phyloP scores from a whole-genome alignment of 2,797 vertebrate species.

The Amblyraja radiata region DNA sequence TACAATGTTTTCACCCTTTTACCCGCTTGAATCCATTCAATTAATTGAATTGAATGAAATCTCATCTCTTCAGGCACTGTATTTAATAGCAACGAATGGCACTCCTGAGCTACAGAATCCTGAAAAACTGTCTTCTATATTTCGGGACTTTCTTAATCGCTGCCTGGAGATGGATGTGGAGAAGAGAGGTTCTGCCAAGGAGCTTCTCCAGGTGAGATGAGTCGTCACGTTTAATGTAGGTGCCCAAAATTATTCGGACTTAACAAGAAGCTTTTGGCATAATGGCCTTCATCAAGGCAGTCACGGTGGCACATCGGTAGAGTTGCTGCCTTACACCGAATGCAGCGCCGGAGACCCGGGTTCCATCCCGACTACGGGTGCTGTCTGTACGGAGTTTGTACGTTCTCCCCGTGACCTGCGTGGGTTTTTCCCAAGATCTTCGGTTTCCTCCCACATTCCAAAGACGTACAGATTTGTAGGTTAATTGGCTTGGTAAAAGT shows the following conservation, averaged over 20 bases:
- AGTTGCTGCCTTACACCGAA: no score
- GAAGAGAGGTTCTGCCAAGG: constrained; percentile 87
- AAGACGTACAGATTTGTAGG: no score
- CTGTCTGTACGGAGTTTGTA: no score
- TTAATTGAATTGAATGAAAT: neutral
- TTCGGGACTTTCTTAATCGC: constrained; percentile 86
- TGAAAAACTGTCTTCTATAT: constrained; percentile 78
- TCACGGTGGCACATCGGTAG: no score
- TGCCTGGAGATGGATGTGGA: constrained; percentile 97
- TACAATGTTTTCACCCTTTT: no score
- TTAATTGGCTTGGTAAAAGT: no score
- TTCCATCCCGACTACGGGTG: no score
- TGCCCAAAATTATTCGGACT: neutral
- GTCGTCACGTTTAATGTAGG: neutral
- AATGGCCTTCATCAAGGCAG: neutral
- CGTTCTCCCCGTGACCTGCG: no score
- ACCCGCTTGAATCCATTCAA: no score
- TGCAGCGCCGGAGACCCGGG: no score
- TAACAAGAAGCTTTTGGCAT: neutral
- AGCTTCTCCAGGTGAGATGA: constrained; percentile 76
- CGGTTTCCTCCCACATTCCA: no score
- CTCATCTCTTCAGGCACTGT: constrained; percentile 68
- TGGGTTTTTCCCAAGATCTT: no score
- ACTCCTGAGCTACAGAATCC: constrained; percentile 93
- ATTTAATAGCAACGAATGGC: constrained; percentile 94